phyloP scores from a whole-genome alignment of 2,797 vertebrate species.

The Valencia hispanica region DNA sequence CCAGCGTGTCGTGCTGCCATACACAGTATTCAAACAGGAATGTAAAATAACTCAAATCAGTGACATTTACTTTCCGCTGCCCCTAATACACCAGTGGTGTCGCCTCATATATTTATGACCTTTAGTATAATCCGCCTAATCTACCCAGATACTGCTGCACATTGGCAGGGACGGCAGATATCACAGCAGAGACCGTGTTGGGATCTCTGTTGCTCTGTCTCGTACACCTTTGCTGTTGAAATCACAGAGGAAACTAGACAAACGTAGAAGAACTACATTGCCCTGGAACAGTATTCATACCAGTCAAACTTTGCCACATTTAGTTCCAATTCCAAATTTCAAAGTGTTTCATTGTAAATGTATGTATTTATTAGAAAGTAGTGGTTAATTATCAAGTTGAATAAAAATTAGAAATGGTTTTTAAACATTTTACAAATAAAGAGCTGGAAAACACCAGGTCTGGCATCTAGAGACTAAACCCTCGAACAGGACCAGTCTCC shows the following conservation, averaged over 20 bases:
- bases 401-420: neutral
- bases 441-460: neutral
- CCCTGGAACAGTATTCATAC: neutral
- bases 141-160: slow-evolving; percentile 50
- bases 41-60: slow-evolving; percentile 62
- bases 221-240: slow-evolving; percentile 25
- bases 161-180: slow-evolving; percentile 40
- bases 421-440: neutral
- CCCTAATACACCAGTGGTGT: slow-evolving; percentile 50
- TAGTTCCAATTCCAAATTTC: neutral
- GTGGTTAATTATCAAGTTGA: neutral
- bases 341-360: neutral
- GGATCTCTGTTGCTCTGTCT: slow-evolving; percentile 17
- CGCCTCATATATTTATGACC: slow-evolving; percentile 69
- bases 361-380: neutral
- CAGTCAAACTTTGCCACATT: neutral
- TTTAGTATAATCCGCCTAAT: slow-evolving; percentile 70
- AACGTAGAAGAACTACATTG: neutral
- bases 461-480: neutral
- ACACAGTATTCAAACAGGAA: slow-evolving; percentile 49
- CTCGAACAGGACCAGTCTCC: neutral
- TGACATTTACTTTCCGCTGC: slow-evolving; percentile 69
- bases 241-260: slow-evolving; percentile 23
- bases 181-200: slow-evolving; percentile 42
- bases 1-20: slow-evolving; percentile 7